Evolutionary conservation across 1,140 invertebrate genomes (phyloP).

Genomic region (Myzus persicae): DNA sequence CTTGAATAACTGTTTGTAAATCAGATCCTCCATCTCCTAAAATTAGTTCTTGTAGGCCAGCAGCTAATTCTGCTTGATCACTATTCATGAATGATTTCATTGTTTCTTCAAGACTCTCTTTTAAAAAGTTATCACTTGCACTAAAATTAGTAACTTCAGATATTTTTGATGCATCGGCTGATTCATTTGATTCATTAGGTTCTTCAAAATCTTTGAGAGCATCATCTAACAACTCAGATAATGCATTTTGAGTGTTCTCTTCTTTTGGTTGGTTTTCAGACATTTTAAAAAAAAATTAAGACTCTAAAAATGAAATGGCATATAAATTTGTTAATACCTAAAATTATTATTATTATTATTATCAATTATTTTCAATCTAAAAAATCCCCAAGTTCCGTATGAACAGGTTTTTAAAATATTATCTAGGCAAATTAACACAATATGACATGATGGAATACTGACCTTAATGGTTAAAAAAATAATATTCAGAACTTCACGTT

Average conservation of each 20-base stretch:
- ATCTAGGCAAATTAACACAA: background rate
- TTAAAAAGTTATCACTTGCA: slow-evolving; percentile 17
- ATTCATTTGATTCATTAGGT: background rate
- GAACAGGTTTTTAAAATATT: background rate
- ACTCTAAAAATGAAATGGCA: background rate
- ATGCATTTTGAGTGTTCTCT: slow-evolving; percentile 1
- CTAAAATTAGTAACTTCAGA: background rate
- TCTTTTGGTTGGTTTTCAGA: slow-evolving; percentile 33
- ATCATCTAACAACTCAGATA: slow-evolving; percentile 38
- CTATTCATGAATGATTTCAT: slow-evolving; percentile 49
- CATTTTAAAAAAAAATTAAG: background rate
- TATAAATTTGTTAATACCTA: background rate
- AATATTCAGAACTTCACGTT: background rate
- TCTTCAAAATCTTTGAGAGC: slow-evolving; percentile 51
- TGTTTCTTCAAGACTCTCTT: slow-evolving; percentile 49
- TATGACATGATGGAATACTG: background rate
- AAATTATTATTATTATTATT: background rate
- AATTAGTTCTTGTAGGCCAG: slow-evolving; percentile 33
- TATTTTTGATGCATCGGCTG: background rate
- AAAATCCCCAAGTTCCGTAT: no score
- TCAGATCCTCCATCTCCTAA: slow-evolving; percentile 37
- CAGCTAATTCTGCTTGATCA: slow-evolving; percentile 19
- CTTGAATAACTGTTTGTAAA: slow-evolving; percentile 48
- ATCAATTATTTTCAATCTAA: no score
- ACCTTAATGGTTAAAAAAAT: background rate